phyloP scores from a whole-genome alignment of 2,113 vertebrate species.

The Muntiacus muntjak region DNA sequence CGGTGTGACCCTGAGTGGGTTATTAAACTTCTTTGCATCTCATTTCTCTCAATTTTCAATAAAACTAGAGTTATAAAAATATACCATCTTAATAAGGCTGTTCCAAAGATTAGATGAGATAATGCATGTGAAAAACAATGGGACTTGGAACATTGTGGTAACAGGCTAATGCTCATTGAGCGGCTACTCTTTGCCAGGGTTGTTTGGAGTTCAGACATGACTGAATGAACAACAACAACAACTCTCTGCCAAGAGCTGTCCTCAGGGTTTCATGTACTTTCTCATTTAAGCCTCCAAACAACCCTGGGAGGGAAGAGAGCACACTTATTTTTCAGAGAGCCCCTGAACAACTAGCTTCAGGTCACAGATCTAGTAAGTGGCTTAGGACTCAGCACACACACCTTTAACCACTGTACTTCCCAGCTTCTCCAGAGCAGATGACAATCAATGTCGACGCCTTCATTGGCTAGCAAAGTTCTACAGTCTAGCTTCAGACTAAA shows the following conservation, averaged over 20 bases:
- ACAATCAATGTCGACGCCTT: no score
- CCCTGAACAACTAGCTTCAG: neutral
- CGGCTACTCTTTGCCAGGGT: neutral
- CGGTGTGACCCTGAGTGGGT: neutral
- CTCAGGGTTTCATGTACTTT: neutral
- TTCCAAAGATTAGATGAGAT: slow-evolving; percentile 14
- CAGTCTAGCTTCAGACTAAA: neutral
- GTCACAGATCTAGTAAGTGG: neutral
- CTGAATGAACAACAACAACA: neutral
- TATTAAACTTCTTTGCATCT: neutral
- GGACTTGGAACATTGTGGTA: neutral
- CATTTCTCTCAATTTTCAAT: slow-evolving; percentile 19
- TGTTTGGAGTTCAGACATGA: neutral
- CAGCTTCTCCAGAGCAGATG: neutral
- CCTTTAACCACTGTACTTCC: neutral
- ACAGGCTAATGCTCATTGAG: neutral
- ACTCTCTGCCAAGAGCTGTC: neutral
- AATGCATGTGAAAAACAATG: neutral
- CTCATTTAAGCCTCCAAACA: neutral
- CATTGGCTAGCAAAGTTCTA: neutral
- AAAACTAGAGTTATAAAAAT: neutral
- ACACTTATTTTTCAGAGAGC: neutral
- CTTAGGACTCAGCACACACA: neutral
- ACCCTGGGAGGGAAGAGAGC: neutral
- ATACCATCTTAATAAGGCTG: neutral